Base-by-base conservation (phyloP, 1,140 invertebrate genomes). In the Drosophila busckii region DNA sequence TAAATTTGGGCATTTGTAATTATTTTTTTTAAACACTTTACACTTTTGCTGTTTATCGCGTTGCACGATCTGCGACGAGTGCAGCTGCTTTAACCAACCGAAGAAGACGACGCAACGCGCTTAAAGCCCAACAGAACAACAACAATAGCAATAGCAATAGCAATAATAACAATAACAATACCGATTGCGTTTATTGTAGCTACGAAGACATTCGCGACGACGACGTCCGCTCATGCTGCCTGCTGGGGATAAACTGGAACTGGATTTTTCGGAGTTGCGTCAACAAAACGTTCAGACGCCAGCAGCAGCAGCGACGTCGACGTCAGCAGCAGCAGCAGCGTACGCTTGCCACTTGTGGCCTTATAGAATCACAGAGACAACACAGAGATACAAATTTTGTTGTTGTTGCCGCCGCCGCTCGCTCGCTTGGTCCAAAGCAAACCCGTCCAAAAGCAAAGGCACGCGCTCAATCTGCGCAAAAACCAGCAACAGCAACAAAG, bases 241-340 rank as follows among this genome's bases (percentile, higher is more conserved):
- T 76, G 73, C 70, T 86, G 75, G 73, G 70, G 84, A 86, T 86
- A 85, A 86, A 86, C 84, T 86, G 83, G 83, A 85, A 80, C 75
- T 78, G 71, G 71, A 80, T 84, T 84, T 84, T 75, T 85, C 76
- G 78, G 78, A 86, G 83, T 62, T 65, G 63, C 75, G 69, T 37
- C 56, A 56, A 62, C 56, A 35, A n/a, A n/a, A n/a, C n/a, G n/a
- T n/a, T 16, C 32, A 52, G 19, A 22, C 23, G 50, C 9, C 48
- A 17, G 9, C 32, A 4, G 13, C 52, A 8, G 12, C 4, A 2
- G 12, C 31, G 9, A 12, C 28, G 22, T 5, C 40, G 17, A 13
- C 23, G 10, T 6, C 32, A 26, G 16, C 32, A 12, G 23, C 25
- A 16, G 44, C 34, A 7, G 26, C 22, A 16, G 42, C 52, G 38